phyloP scores from a whole-genome alignment of 2,888 invertebrate genomes.

The Toxonevra muliebris region DNA sequence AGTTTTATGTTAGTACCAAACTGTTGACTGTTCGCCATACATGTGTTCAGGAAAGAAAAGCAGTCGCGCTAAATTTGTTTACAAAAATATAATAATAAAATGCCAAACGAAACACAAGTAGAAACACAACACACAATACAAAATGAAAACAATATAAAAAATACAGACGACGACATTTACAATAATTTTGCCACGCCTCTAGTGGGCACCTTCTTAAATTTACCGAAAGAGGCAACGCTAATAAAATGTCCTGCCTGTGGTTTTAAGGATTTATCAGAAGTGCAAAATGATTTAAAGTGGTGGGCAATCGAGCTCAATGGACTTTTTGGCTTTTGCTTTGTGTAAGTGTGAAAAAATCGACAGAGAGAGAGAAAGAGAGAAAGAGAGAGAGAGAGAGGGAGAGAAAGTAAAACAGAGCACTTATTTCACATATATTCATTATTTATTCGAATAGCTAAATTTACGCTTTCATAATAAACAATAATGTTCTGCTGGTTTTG shows the following conservation, averaged over 20 bases:
- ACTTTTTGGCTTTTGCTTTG: slow-evolving; percentile 57
- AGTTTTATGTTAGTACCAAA: too few species aligned
- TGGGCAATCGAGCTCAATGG: slow-evolving; percentile 58
- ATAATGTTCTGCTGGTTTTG: neutral
- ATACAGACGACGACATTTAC: slow-evolving; percentile 50
- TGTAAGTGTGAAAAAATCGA: slow-evolving; percentile 48
- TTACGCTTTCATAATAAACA: neutral
- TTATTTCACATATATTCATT: neutral
- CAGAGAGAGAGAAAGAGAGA: neutral
- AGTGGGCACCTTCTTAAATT: slow-evolving; percentile 57
- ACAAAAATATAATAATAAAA: too few species aligned
- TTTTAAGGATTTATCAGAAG: slow-evolving; percentile 49
- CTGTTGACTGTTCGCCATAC: too few species aligned
- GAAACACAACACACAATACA: too few species aligned
- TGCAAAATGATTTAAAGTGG: slow-evolving; percentile 59
- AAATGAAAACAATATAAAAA: too few species aligned
- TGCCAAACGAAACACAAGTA: too few species aligned
- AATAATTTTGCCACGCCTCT: slow-evolving; percentile 60
- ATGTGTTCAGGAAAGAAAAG: too few species aligned
- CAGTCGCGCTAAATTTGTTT: too few species aligned
- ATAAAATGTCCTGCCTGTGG: slow-evolving; percentile 60
- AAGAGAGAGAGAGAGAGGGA: neutral
- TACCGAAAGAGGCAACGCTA: slow-evolving; percentile 51
- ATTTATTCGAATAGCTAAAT: neutral
- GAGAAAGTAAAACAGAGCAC: neutral